Percentiles rank a stretch among this genome's conserved stretches.
phyloP scores from a whole-genome alignment of 2,888 invertebrate species.

The Pocota personata region DNA sequence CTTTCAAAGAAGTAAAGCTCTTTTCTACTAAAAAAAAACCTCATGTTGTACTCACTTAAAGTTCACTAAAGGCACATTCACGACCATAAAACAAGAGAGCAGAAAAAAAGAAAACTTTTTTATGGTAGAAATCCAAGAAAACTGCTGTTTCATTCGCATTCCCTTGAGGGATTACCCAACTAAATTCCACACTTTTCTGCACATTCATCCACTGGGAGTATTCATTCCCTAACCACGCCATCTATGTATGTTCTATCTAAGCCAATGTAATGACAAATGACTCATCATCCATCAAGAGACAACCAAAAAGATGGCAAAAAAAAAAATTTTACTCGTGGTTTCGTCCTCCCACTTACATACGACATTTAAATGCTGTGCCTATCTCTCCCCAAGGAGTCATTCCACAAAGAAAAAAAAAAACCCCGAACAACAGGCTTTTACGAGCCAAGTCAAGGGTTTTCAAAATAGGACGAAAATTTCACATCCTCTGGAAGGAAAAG shows the following conservation, averaged over 20 bases:
- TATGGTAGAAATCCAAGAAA: conserved; percentile 48
- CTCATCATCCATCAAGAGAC: conserved; percentile 65
- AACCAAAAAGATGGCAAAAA: conserved; percentile 25
- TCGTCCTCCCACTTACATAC: background rate
- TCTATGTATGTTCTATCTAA: conserved; percentile 8
- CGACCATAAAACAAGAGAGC: conserved; percentile 8
- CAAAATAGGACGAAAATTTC: conserved; percentile 28
- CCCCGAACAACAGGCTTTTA: conserved; percentile 38
- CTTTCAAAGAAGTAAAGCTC: conserved; percentile 4
- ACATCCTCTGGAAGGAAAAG: conserved; percentile 25
- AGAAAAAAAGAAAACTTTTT: conserved; percentile 2
- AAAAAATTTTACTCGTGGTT: conserved; percentile 16
- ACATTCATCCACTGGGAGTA: conserved; percentile 39
- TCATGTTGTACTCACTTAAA: conserved; percentile 20
- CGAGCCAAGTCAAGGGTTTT: conserved; percentile 49
- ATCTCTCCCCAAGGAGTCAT: conserved; percentile 52
- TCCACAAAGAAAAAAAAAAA: conserved; percentile 8
- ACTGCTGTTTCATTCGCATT: conserved; percentile 48
- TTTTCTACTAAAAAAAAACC: background rate
- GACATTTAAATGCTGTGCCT: conserved; percentile 36
- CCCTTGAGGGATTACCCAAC: conserved; percentile 17
- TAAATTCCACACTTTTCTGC: conserved; percentile 43
- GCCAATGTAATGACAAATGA: conserved; percentile 68
- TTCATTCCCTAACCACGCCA: background rate
- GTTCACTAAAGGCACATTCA: conserved; percentile 31